Evolutionary conservation across 2,113 vertebrate species (phyloP), one percentile per base, ranked within the genome.

Genomic region (Alouatta palliata): DNA sequence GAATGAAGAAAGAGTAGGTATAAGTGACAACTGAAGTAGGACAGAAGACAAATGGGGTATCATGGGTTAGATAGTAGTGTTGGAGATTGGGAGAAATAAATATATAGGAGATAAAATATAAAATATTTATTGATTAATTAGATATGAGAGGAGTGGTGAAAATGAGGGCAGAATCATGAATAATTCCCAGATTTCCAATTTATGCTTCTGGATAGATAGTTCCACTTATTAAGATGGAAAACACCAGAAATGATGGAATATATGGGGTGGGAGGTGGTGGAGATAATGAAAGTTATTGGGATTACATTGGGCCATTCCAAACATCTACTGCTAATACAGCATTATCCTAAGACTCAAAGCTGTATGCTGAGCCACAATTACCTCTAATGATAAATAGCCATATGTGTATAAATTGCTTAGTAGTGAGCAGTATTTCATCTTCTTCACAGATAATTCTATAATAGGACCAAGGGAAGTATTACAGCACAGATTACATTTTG

Each of bases 361-460:
- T 75, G 58, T 88, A 6, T 5, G 23, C 25, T 54, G 20, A 92
- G 35, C 52, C 66, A n/a, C 66, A 88, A 80, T 94, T 92, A 83
- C 17, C 10, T 83, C n/a, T 97, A 95, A 86, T 94, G 96, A 96
- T 88, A 81, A 98, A 97, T 97, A 75, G 43, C 54, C n/a, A 43
- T 30, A 61, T 32, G 91, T 37, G 12, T 52, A 94, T 95, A 96
- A 98, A 87, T 95, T 94, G 94, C 73, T 96, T 97, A 95, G 82
- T 47, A 86, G 87, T 94, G 76, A 95, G 47, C 71, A 96, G 76
- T 97, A 93, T 92, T 98, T 95, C 73, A 92, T 97, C 96, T 95
- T 97, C 87, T 95, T 95, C 89, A 82, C 91, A 95, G 93, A 95
- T 96, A 97, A 98, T 96, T 96, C 87, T 97, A 92, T 98, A 97